These are phyloP conservation scores for Microctonus aethiopoides DNA, from an alignment of 2,888 invertebrate genomes.

Conservation along the genomic window DNA sequence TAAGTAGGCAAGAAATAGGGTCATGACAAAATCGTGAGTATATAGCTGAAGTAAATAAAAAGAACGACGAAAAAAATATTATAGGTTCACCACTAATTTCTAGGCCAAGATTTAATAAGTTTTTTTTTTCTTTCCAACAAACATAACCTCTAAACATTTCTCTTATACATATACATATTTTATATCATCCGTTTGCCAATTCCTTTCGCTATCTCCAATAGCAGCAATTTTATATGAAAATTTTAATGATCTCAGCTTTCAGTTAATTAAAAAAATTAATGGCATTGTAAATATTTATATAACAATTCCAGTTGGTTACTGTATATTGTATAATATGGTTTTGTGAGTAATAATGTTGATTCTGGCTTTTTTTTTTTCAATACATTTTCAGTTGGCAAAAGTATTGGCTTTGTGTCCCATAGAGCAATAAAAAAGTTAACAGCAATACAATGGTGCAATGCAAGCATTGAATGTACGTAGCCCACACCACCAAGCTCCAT, in stretches of 20 bases:
- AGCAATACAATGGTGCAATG: slow-evolving; percentile 4
- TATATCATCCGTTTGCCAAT: not conserved
- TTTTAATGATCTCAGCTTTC: not conserved
- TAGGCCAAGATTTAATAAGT: not conserved
- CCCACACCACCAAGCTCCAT: not conserved
- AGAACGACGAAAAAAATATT: not conserved
- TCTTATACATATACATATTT: not conserved
- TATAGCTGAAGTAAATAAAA: not conserved
- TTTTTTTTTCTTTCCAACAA: not conserved
- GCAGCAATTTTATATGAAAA: not conserved
- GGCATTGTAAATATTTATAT: not conserved
- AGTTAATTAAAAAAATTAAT: not conserved
- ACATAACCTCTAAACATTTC: not conserved
- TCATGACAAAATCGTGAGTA: not conserved
- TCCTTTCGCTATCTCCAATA: not conserved
- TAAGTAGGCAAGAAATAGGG: not conserved
- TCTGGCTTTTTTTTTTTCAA: not conserved
- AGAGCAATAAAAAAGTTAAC: slow-evolving; percentile 5
- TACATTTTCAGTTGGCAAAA: not conserved
- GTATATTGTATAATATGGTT: too few relatives aligned
- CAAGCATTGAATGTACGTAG: not conserved
- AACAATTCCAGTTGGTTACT: not conserved
- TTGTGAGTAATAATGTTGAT: not conserved
- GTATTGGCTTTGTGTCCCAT: not conserved
- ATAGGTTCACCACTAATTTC: not conserved